Conservation (phyloP, 1,140 invertebrate species). For the Rhagoletis pomonella region DNA sequence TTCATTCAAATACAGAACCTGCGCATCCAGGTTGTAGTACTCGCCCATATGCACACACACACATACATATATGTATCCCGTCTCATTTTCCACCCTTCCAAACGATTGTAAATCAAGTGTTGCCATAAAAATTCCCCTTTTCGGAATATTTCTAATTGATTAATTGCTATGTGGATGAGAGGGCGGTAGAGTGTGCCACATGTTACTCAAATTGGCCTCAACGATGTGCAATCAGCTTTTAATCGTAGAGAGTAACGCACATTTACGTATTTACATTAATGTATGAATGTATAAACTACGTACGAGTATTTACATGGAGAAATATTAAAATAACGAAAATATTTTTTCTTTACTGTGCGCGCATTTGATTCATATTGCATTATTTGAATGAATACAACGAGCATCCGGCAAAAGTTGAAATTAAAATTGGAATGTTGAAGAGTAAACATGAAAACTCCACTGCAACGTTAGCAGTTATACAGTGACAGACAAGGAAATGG, state of each 20-base stretch:
- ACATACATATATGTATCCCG: neutral
- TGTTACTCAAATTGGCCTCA: conserved; percentile 26
- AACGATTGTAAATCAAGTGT: neutral
- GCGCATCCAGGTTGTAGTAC: no score
- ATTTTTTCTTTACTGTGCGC: neutral
- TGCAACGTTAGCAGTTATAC: no score
- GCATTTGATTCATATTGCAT: neutral
- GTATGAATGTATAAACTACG: neutral
- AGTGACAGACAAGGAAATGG: no score
- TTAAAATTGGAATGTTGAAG: neutral
- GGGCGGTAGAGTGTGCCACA: neutral
- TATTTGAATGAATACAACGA: neutral
- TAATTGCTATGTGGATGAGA: neutral
- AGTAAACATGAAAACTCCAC: no score
- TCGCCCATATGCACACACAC: neutral
- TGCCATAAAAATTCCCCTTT: neutral
- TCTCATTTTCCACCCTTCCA: neutral
- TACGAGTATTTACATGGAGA: neutral
- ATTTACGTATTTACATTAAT: neutral
- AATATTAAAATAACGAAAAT: neutral
- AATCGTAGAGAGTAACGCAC: neutral
- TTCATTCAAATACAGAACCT: neutral
- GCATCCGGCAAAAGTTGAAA: neutral
- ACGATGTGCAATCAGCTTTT: conserved; percentile 9
- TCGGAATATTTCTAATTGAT: conserved; percentile 13